phyloP scores from a whole-genome alignment of 2,113 vertebrate species.

The Cyprinodon tularosa region DNA sequence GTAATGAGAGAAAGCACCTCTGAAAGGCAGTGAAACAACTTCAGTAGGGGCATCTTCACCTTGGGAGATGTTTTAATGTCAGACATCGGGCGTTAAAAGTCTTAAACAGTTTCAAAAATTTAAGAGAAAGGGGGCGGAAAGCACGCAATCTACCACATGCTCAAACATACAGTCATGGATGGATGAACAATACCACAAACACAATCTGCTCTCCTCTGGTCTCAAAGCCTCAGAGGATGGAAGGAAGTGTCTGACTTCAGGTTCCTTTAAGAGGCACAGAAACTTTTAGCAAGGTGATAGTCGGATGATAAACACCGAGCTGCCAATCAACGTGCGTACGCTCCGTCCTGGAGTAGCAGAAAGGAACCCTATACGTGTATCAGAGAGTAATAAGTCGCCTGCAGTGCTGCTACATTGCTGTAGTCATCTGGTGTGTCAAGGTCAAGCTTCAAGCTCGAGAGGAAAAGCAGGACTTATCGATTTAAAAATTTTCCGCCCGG shows the following conservation, averaged over 20 bases:
- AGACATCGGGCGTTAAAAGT: no score
- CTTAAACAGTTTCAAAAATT: not conserved
- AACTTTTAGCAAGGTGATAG: slow-evolving; percentile 40
- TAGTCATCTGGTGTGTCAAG: slow-evolving; percentile 34
- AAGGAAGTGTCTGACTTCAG: slow-evolving; percentile 16
- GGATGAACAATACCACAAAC: slow-evolving; percentile 32
- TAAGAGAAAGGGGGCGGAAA: not conserved
- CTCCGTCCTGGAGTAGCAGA: not conserved
- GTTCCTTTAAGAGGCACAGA: slow-evolving; percentile 1
- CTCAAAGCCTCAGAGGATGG: slow-evolving; percentile 29
- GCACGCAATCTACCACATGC: slow-evolving; percentile 4
- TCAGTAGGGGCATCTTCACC: slow-evolving; percentile 25
- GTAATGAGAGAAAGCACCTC: slow-evolving; percentile 54
- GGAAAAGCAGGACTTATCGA: slow-evolving; percentile 55
- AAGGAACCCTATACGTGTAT: slow-evolving; percentile 3
- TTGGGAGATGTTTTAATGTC: slow-evolving; percentile 5
- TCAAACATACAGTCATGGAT: slow-evolving; percentile 26
- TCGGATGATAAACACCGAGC: slow-evolving; percentile 14
- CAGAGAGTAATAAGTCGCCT: slow-evolving; percentile 5
- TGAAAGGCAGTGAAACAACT: slow-evolving; percentile 47
- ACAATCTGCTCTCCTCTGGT: slow-evolving; percentile 35
- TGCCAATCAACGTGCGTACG: slow-evolving; percentile 25
- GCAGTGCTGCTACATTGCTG: not conserved
- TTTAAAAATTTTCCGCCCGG: slow-evolving; percentile 64
- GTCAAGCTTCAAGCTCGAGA: slow-evolving; percentile 51